These are phyloP conservation scores for Monopterus albus DNA, from an alignment of 2,113 vertebrate species.

Conservation along the genomic window DNA sequence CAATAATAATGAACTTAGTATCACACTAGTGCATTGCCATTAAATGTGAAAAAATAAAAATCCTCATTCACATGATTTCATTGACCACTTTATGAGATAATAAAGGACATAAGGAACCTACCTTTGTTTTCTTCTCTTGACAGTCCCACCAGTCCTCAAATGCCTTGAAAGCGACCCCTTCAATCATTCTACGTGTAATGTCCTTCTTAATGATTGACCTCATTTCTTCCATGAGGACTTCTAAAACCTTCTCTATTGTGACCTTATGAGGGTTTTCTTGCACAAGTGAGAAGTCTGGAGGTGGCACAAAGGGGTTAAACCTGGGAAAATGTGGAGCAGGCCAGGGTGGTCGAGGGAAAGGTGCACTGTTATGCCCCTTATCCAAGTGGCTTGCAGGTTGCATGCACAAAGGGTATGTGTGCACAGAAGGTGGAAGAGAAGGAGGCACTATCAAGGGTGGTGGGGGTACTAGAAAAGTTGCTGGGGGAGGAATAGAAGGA, in stretches of 20 bases:
- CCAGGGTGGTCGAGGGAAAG: conserved; percentile 85
- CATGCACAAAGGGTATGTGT: conserved; percentile 80
- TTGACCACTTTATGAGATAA: background rate
- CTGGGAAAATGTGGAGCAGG: conserved; percentile 82
- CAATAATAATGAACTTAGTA: conserved; percentile 1
- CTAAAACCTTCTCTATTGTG: conserved; percentile 90
- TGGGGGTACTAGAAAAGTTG: conserved; percentile 56
- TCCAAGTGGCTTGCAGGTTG: conserved; percentile 83
- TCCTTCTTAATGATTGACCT: conserved; percentile 94
- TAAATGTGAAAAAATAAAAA: background rate
- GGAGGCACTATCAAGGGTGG: conserved; percentile 52
- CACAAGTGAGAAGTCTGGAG: conserved; percentile 85
- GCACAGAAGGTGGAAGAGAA: conserved; percentile 74
- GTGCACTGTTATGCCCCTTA: conserved; percentile 69
- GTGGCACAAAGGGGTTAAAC: conserved; percentile 91
- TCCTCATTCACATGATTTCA: background rate
- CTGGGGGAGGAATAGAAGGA: conserved; percentile 47
- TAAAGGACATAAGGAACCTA: conserved; percentile 55
- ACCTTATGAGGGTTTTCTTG: conserved; percentile 88
- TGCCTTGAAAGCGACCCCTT: conserved; percentile 92
- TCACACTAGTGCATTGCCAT: background rate
- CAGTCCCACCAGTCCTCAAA: conserved; percentile 98
- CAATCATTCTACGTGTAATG: conserved; percentile 93
- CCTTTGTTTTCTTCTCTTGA: conserved; percentile 90
- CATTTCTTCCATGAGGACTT: conserved; percentile 91